These are phyloP conservation scores for Okapia johnstoni DNA, from an alignment of 2,113 vertebrate genomes.

Conservation along the genomic window DNA sequence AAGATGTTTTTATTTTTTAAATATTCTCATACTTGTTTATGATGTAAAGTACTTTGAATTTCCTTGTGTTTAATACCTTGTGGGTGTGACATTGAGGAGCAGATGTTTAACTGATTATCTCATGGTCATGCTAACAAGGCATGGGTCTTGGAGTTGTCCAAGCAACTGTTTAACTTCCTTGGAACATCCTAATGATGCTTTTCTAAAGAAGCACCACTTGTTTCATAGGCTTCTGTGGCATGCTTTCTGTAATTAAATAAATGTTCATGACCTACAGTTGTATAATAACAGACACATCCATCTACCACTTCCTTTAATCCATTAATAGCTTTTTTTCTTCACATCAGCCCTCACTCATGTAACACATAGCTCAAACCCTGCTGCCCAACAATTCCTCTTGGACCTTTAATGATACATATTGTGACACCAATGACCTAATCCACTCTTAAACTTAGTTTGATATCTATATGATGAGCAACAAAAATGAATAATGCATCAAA, in stretches of 20 bases:
- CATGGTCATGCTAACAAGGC: not conserved
- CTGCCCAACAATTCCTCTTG: not conserved
- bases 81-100: not conserved
- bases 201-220: not conserved
- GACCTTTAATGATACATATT: not conserved
- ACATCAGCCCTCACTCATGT: not conserved
- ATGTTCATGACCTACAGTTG: not conserved
- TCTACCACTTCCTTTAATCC: slow-evolving; percentile 51
- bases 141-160: not conserved
- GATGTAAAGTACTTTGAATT: not conserved
- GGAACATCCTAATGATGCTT: not conserved
- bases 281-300: slow-evolving; percentile 14
- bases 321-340: not conserved
- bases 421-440: not conserved
- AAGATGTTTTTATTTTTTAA: not conserved
- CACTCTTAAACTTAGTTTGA: not conserved
- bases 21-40: not conserved
- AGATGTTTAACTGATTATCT: not conserved
- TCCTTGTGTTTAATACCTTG: not conserved
- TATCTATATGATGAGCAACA: not conserved
- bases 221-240: not conserved
- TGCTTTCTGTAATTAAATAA: slow-evolving; percentile 1
- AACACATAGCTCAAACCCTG: slow-evolving; percentile 68
- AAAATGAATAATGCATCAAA: not conserved
- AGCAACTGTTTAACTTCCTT: not conserved